Conservation (phyloP, 2,113 vertebrate species). For the Merops nubicus region DNA sequence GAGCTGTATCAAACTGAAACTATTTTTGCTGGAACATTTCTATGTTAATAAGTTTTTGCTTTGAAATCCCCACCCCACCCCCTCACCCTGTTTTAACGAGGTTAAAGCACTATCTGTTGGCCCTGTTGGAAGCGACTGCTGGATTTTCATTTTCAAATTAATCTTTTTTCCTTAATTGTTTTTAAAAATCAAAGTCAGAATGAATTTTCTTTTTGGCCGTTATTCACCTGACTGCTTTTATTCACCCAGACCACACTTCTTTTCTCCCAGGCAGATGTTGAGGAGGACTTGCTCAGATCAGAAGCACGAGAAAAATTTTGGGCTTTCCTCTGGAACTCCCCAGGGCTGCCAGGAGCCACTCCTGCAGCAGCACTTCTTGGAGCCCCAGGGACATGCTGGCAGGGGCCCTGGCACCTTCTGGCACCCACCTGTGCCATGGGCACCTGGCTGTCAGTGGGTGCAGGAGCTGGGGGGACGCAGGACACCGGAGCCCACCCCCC, state of each 20-base stretch:
- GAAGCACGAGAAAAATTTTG: neutral
- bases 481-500: neutral
- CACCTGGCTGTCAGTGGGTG: neutral
- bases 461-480: neutral
- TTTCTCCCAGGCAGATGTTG: neutral
- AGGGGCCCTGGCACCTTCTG: neutral
- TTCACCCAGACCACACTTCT: neutral
- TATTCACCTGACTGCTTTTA: neutral
- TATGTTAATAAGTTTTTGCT: slow-evolving; percentile 21
- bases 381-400: accelerated
- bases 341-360: neutral
- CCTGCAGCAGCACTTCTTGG: neutral
- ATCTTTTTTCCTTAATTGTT: neutral
- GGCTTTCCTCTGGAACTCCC: neutral
- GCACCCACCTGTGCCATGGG: accelerated
- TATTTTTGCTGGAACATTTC: neutral
- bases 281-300: neutral
- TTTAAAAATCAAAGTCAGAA: neutral
- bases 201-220: neutral
- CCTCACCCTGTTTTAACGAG: neutral
- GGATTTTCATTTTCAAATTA: neutral
- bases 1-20: neutral
- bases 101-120: neutral
- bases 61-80: neutral
- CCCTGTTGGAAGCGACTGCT: neutral